Conservation (phyloP, 1,140 invertebrate genomes). For the Hyles euphorbiae region DNA sequence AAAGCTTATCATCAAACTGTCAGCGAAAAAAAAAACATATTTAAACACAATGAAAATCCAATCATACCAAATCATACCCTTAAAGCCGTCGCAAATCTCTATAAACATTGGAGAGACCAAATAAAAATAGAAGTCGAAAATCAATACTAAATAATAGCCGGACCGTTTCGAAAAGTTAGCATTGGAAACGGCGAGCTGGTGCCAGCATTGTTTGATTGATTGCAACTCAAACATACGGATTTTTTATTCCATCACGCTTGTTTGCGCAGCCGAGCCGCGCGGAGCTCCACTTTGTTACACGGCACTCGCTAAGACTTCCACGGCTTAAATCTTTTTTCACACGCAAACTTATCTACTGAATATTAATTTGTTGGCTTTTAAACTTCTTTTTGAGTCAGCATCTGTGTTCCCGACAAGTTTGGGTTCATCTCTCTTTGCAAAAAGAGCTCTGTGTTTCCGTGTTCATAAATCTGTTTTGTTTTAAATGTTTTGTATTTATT, state of each 20-base stretch:
- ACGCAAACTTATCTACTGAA: neutral
- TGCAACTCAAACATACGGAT: conserved; percentile 49
- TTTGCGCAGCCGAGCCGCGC: conserved; percentile 30
- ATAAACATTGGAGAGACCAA: conserved; percentile 47
- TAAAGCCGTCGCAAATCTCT: conserved; percentile 44
- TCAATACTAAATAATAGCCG: conserved; percentile 57
- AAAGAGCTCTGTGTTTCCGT: neutral
- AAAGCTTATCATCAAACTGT: conserved; percentile 1
- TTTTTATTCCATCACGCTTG: conserved; percentile 34
- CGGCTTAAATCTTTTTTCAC: conserved; percentile 16
- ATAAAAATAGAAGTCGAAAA: conserved; percentile 48
- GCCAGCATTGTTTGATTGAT: conserved; percentile 62
- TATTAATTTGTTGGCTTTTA: conserved; percentile 6
- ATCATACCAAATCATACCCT: conserved; percentile 33
- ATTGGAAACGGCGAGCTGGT: conserved; percentile 37
- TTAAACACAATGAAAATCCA: conserved; percentile 33
- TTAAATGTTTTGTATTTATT: conserved; percentile 3
- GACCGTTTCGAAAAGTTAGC: conserved; percentile 50
- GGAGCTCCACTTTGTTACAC: conserved; percentile 27
- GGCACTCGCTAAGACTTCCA: conserved; percentile 14
- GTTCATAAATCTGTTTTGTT: neutral
- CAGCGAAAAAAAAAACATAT: conserved; percentile 14
- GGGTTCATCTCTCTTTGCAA: neutral
- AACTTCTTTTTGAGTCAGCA: conserved; percentile 14
- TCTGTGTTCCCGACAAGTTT: conserved; percentile 11